A percentile compares a stretch with the other conserved stretches of the same genome.
Conservation (phyloP, 2,797 vertebrate species). For the Intellagama lesueurii region DNA sequence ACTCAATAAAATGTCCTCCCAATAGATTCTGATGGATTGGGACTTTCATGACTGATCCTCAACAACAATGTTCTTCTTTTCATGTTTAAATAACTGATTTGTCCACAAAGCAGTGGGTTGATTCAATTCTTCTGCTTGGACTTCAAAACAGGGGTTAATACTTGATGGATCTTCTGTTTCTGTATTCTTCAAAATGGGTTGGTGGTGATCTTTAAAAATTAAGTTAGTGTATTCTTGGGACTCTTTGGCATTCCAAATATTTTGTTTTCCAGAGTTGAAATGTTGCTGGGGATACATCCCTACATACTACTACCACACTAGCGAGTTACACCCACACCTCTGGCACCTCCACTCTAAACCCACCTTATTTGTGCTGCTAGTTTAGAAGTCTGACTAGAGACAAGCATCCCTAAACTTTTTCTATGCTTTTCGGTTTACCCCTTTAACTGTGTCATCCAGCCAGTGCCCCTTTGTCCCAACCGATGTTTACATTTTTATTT, state of each 20-base stretch:
- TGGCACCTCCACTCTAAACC: too few species aligned
- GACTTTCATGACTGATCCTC: not conserved
- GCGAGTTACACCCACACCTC: too few species aligned
- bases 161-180: not conserved
- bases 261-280: not conserved
- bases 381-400: too few species aligned
- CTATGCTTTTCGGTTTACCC: too few species aligned
- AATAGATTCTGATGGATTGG: not conserved
- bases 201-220: not conserved
- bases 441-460: too few species aligned
- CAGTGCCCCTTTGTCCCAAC: too few species aligned
- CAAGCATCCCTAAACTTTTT: too few species aligned
- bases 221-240: slow-evolving; percentile 56
- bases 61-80: not conserved
- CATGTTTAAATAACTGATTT: not conserved
- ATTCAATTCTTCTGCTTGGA: not conserved
- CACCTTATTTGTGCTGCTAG: too few species aligned
- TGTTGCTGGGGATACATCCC: too few species aligned
- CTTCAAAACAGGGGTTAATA: not conserved
- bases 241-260: slow-evolving; percentile 36
- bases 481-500: too few species aligned
- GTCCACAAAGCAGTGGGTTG: not conserved
- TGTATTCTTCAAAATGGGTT: not conserved
- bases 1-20: not conserved
- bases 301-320: too few species aligned